Base-by-base conservation (phyloP, 2,797 vertebrate species). In the Lindbergichthys nudifrons region DNA sequence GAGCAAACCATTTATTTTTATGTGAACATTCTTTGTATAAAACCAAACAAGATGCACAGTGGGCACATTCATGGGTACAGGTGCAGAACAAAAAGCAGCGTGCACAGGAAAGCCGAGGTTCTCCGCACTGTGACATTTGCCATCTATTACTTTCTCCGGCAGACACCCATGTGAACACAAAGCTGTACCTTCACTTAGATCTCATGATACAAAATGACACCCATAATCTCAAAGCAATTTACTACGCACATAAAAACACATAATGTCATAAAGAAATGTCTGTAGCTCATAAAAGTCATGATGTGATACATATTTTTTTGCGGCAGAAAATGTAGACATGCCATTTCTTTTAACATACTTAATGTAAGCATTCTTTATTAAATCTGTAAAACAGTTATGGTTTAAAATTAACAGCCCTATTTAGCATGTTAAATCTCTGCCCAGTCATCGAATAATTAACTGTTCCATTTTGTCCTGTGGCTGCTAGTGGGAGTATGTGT, bases 401-500 rank as follows among this genome's bases (percentile, higher is more conserved):
- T 80, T 21, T 68, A 54, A 80, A 73, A 84, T 81, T 48, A 84
- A 75, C 71, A 70, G 32, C 63, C 59, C 43, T 16, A 19, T 82
- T 81, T 70, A 80, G 50, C 41, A 52, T 68, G 56, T 46, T 53
- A 48, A 70, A 69, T 69, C 53, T 79, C 70, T 23, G 21, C 72
- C 73, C 64, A 52, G 68, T 85, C 77, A 54, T 52, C 50, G 60
- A 75, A 79, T 79, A 86, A 85, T 84, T 82, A 84, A 68, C 85
- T 61, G 61, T 67, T 83, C 50, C 72, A 81, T 77, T 67, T 39
- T 67, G 75, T 82, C 77, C 75, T 57, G 30, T 85, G 72, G 73
- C 65, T 72, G 39, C 16, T 5, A 61, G 61, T 66, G 51, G 32
- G 32, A 36, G 32, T 36, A 9, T 36, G 32, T 36, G 32, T 36